A percentile compares a stretch with the other conserved stretches of the same genome.
These are phyloP conservation scores for Acanthopagrus latus DNA, from an alignment of 2,797 vertebrate genomes.

Conservation along the genomic window DNA sequence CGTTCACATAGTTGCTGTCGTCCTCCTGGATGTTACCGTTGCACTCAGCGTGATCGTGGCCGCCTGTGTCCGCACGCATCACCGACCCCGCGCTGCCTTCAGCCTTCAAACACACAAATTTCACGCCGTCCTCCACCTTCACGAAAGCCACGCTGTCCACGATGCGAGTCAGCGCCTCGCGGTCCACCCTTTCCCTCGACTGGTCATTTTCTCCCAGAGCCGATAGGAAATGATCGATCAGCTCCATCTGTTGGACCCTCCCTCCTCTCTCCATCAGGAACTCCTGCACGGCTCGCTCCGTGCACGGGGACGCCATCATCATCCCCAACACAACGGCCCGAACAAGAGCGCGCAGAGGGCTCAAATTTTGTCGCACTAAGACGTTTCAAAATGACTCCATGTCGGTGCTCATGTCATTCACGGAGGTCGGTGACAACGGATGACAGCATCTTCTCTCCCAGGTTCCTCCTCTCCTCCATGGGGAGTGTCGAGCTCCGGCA, in stretches of 20 bases:
- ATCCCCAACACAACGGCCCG: neutral
- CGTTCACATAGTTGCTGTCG: conserved; percentile 69
- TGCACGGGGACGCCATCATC: conserved; percentile 84
- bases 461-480: conserved; percentile 66
- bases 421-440: conserved; percentile 32
- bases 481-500: conserved; percentile 46
- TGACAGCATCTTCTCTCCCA: conserved; percentile 74
- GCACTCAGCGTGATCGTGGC: conserved; percentile 66
- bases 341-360: neutral
- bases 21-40: conserved; percentile 72
- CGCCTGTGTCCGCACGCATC: conserved; percentile 66
- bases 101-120: conserved; percentile 87
- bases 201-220: conserved; percentile 69
- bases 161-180: conserved; percentile 84
- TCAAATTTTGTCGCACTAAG: neutral
- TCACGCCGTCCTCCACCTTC: conserved; percentile 86
- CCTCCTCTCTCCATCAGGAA: conserved; percentile 90
- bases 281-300: conserved; percentile 85
- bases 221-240: conserved; percentile 90
- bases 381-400: conserved; percentile 42
- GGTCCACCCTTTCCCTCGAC: conserved; percentile 75
- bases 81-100: conserved; percentile 74
- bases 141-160: conserved; percentile 90
- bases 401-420: conserved; percentile 39
- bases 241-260: conserved; percentile 88